A percentile compares a stretch with the other conserved stretches of the same genome.
These are phyloP conservation scores for Dermatophagoides farinae DNA, from an alignment of 1,140 invertebrate species.

Conservation along the genomic window DNA sequence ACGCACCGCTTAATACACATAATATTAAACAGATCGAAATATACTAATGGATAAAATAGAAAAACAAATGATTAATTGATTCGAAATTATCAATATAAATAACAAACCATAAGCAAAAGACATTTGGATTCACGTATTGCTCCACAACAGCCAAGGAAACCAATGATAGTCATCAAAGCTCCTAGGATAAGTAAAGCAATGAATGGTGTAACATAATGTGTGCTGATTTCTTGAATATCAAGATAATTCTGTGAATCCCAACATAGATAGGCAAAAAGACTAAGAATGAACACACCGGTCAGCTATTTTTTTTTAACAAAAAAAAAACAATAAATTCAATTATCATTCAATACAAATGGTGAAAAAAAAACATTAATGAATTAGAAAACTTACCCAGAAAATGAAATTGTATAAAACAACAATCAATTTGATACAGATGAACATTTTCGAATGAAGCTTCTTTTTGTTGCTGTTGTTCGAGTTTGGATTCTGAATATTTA, in stretches of 20 bases:
- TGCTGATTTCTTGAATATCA: conserved; percentile 41
- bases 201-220: conserved; percentile 45
- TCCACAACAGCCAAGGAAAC: conserved; percentile 76
- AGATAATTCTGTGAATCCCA: conserved; percentile 49
- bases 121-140: conserved; percentile 64
- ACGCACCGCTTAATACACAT: conserved; percentile 8
- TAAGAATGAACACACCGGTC: conserved; percentile 42
- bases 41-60: conserved; percentile 6
- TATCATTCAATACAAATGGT: neutral
- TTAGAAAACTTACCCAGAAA: conserved; percentile 40
- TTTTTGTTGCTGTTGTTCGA: too few species aligned
- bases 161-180: conserved; percentile 50
- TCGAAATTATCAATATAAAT: neutral
- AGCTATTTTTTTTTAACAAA: too few species aligned
- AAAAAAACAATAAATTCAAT: conserved; percentile 24
- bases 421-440: conserved; percentile 45
- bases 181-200: conserved; percentile 57
- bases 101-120: conserved; percentile 53
- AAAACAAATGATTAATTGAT: neutral
- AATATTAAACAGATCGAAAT: conserved; percentile 15
- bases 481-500: too few species aligned
- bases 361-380: neutral
- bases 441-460: conserved; percentile 30
- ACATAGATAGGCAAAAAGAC: conserved; percentile 50
- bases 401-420: conserved; percentile 44